Base-by-base conservation (phyloP, 2,888 invertebrate species). In the Pilophorus perplexus region DNA sequence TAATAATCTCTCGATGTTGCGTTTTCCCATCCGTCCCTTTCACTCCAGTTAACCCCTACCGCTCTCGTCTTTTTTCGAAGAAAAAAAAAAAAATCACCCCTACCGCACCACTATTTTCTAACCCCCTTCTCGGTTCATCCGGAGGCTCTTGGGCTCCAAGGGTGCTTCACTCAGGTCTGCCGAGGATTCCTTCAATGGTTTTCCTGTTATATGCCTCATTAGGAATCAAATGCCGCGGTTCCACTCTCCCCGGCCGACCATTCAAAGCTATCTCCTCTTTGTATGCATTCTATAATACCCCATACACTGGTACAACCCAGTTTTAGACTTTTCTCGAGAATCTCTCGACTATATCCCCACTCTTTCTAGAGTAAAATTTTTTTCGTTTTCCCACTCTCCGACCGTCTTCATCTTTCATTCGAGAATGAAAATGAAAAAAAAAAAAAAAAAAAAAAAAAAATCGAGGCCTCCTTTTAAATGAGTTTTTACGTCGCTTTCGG, bases 171-270 rank as follows among this genome's bases (percentile, higher is more conserved):
- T 23, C n/a, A n/a, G n/a, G n/a, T n/a, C 20, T 48, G 33, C 62
- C 64, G 64, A 60, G n/a, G 48, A 46, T 44, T n/a, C 60, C 42
- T 54, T 64, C 64, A 64, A 64, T 64, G 64, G 52, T 64, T 37
- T 48, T 59, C 65, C 65, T 68, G 65, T 68, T 65, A 68, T 66
- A 68, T 68, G 68, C 68, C 68, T 68, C 68, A 68, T 68, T 68
- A 68, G 68, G 55, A 64, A 68, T 68, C 65, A 68, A 65, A 68
- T 64, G 54, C 65, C 27, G 59, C 66, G 50, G 50, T 28, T 20
- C n/a, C n/a, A n/a, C n/a, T n/a, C 59, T 38, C 40, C 27, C 23
- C 27, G 50, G 48, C 28, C 48, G 23, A 23, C 44, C 22, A 33
- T 52, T 37, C 59, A 60, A 33, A 40, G 54, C 38, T 42, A 52